phyloP scores from a whole-genome alignment of 1,140 invertebrate genomes.

The Coenobita brevimanus region DNA sequence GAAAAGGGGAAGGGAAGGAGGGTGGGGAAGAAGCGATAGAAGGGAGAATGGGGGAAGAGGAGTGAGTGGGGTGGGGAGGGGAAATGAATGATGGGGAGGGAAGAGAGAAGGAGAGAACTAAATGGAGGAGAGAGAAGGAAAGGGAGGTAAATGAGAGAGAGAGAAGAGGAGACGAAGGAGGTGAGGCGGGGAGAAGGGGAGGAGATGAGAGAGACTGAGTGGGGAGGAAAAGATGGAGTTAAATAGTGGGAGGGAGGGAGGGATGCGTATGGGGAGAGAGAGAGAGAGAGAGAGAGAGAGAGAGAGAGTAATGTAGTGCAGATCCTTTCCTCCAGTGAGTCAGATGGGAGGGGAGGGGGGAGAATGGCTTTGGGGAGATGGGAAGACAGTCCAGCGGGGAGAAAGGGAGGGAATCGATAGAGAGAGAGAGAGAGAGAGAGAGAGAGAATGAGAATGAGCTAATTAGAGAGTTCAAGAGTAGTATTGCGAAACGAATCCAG shows the following conservation, averaged over 20 bases:
- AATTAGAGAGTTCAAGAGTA: no score
- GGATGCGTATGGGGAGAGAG: background rate
- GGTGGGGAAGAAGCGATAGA: background rate
- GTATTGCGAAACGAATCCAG: no score
- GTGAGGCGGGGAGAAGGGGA: background rate
- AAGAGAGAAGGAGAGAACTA: background rate
- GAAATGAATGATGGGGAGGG: background rate
- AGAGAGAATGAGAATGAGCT: no score
- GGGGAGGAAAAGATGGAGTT: no score
- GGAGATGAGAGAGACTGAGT: background rate
- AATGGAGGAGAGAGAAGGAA: background rate
- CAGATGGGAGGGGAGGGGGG: background rate
- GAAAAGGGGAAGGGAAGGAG: background rate
- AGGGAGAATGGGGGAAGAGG: background rate
- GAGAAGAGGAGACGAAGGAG: background rate
- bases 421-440: no score
- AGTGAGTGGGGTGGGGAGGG: constrained; percentile 10
- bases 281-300: background rate
- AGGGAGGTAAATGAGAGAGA: background rate
- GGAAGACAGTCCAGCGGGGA: no score
- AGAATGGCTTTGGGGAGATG: background rate
- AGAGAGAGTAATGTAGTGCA: background rate
- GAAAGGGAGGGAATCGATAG: no score
- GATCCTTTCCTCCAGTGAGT: background rate
- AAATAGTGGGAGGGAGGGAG: background rate